Evolutionary conservation across 2,888 invertebrate genomes (phyloP).

Genomic region (Scaptomyza flava): DNA sequence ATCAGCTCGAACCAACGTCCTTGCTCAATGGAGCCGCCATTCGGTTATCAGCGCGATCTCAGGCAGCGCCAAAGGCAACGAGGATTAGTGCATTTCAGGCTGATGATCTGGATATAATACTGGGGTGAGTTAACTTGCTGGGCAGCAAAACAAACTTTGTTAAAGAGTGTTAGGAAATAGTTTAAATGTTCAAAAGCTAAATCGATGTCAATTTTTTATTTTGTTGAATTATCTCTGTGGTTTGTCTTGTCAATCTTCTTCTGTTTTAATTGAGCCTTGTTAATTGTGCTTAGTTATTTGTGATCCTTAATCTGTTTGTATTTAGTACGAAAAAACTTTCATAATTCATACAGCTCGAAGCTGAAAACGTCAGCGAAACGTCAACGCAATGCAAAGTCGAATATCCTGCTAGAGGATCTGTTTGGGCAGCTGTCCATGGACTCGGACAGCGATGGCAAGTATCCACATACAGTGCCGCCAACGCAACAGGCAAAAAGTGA

Average conservation of each 20-base stretch:
- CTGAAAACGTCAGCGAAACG: slow-evolving; percentile 83
- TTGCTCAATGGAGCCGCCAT: slow-evolving; percentile 56
- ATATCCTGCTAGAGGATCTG: slow-evolving; percentile 83
- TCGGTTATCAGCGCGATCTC: slow-evolving; percentile 64
- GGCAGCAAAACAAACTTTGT: background rate
- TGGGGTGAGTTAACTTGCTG: slow-evolving; percentile 86
- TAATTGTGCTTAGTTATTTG: background rate
- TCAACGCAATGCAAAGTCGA: slow-evolving; percentile 80
- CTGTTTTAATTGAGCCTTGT: background rate
- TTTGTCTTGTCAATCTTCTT: background rate
- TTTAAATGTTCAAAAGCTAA: too few species aligned
- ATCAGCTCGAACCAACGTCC: slow-evolving; percentile 51
- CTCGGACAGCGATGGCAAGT: slow-evolving; percentile 82
- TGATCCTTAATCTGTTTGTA: slow-evolving; percentile 9
- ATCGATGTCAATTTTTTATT: background rate
- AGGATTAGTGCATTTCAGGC: slow-evolving; percentile 39
- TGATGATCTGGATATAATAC: slow-evolving; percentile 86
- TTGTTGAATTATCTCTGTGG: background rate
- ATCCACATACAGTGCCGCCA: slow-evolving; percentile 81
- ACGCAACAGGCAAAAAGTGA: slow-evolving; percentile 74
- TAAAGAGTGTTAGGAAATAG: too few species aligned
- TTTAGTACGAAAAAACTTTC: slow-evolving; percentile 10
- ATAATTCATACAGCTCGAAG: slow-evolving; percentile 79
- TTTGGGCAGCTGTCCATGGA: slow-evolving; percentile 84
- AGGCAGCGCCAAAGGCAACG: slow-evolving; percentile 35